These are phyloP conservation scores for Heterochromis multidens DNA, from an alignment of 2,113 vertebrate species.

Conservation along the genomic window DNA sequence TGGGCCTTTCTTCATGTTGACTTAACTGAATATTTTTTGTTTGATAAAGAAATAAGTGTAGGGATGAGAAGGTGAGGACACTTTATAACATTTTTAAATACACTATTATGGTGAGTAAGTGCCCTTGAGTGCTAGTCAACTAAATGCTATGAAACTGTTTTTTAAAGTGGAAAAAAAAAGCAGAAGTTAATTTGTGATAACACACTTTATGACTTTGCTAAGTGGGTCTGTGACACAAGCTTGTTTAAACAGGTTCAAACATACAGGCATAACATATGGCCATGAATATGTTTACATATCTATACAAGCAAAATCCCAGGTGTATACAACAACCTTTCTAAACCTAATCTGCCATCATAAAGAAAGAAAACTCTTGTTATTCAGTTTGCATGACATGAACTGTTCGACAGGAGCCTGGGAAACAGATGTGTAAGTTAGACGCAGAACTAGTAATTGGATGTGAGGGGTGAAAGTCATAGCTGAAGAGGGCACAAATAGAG, in stretches of 20 bases:
- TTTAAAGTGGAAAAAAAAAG: neutral
- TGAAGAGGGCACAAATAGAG: neutral
- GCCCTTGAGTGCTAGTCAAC: neutral
- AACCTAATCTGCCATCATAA: neutral
- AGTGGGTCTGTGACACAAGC: neutral
- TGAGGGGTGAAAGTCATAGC: neutral
- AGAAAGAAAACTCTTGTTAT: neutral
- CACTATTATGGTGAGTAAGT: neutral
- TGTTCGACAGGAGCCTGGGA: neutral
- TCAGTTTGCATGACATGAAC: neutral
- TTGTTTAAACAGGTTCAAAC: constrained; percentile 12
- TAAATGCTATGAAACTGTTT: neutral
- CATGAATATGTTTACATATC: neutral
- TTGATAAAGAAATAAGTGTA: no score
- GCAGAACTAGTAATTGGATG: neutral
- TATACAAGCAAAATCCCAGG: neutral
- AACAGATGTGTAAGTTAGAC: neutral
- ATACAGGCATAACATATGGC: neutral
- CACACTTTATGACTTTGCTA: neutral
- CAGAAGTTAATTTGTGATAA: constrained; percentile 9
- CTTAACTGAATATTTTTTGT: neutral
- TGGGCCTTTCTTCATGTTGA: neutral
- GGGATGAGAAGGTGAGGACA: neutral
- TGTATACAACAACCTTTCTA: neutral
- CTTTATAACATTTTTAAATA: neutral